Conservation (phyloP, 2,797 vertebrate species). For the Pipistrellus kuhlii region DNA sequence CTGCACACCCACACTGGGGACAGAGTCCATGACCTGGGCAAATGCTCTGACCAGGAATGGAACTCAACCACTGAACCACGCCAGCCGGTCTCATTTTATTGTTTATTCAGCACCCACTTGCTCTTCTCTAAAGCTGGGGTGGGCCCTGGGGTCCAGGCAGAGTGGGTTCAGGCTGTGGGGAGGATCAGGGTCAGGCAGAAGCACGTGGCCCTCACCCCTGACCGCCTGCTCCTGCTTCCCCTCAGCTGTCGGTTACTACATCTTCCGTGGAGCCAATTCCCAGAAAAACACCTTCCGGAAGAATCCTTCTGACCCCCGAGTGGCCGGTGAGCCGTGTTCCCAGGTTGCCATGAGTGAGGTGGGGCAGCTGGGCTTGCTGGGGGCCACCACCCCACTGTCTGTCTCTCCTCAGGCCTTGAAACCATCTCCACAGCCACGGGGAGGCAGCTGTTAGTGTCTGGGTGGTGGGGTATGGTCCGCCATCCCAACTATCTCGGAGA, state of each 20-base stretch:
- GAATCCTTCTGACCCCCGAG: slow-evolving; percentile 91
- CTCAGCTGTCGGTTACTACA: slow-evolving; percentile 92
- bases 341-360: not conserved
- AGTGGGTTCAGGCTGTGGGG: not conserved
- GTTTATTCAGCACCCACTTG: not conserved
- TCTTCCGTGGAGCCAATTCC: slow-evolving; percentile 94
- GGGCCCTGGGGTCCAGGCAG: not conserved
- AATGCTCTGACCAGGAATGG: no score
- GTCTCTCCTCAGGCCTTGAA: slow-evolving; percentile 88
- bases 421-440: slow-evolving; percentile 94
- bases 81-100: not conserved
- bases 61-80: no score
- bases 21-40: no score
- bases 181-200: not conserved
- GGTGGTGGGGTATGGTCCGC: slow-evolving; percentile 96
- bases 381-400: not conserved
- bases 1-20: no score
- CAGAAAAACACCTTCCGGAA: slow-evolving; percentile 95
- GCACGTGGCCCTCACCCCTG: not conserved
- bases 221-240: not conserved
- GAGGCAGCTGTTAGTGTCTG: slow-evolving; percentile 92
- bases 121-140: not conserved
- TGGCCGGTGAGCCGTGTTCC: slow-evolving; percentile 87
- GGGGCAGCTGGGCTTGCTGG: not conserved
- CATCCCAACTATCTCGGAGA: slow-evolving; percentile 96